Evolutionary conservation across 1,140 invertebrate genomes (phyloP), one percentile per base, ranked within the genome.

Genomic region (Augochlora pura): DNA sequence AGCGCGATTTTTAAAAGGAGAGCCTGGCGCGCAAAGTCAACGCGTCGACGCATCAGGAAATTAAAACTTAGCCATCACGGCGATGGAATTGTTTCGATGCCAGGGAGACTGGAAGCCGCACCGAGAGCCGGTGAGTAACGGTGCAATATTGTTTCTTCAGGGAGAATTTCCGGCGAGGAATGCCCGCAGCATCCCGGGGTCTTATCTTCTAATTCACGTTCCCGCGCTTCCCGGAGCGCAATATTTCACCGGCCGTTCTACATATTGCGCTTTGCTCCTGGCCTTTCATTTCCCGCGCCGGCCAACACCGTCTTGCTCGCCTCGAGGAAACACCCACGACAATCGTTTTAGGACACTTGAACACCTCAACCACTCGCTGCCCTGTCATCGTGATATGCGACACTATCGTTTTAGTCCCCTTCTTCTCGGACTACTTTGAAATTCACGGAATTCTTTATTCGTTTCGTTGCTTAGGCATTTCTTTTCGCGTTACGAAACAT

Each of bases 191-290:
- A 12, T 59, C 38, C 16, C 23, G 18, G 38, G 10, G 54, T 25
- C 12, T 68, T 7, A 21, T 57, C 21, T 27, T 25, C 49, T 14
- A 57, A 54, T 65, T 65, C 32, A 52, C 49, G 49, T 46, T 59
- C 49, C 27, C 52, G 23, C 46, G 27, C 57, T 70, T n/a, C 23
- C 14, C 54, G 8, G 9, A n/a, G 7, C 16, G 60, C 27, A 64
- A 79, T 65, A 74, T 73, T 74, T 73, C 77, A 65, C 59, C 16
- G 8, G 10, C 38, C 25, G 70, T 49, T 57, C 49, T 49, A 65
- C 70, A 46, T 74, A 65, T 54, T 9, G 46, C 38, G 49, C 49
- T 27, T 49, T 18, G 8, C 27, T 46, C 9, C 42, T 12, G 42
- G 42, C 27, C 12, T 21, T 67, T 59, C 62, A 54, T 78, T 46